A percentile compares a stretch with the other conserved stretches of the same genome.
These are phyloP conservation scores for Sclerodermus sp. DNA, from an alignment of 2,888 invertebrate genomes.

Conservation along the genomic window DNA sequence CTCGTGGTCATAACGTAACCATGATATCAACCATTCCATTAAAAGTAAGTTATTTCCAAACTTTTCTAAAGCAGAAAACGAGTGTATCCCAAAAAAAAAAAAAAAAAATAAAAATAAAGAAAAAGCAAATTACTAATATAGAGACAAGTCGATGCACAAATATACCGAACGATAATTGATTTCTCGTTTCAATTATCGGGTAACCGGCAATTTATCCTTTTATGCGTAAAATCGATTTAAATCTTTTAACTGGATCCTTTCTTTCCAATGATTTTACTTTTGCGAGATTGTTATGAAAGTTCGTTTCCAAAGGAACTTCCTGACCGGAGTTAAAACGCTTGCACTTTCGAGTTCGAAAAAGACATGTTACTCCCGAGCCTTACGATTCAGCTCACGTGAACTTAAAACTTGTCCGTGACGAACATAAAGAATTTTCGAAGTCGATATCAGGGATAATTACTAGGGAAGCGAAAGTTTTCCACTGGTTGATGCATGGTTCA, in stretches of 20 bases:
- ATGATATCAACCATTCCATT: conserved; percentile 45
- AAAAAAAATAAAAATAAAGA: too few relatives aligned
- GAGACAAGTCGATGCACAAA: too few relatives aligned
- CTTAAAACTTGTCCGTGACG: neutral
- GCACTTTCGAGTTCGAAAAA: too few relatives aligned
- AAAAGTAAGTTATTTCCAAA: conserved; percentile 35
- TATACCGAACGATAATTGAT: too few relatives aligned
- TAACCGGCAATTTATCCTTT: too few relatives aligned
- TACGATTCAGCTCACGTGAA: conserved; percentile 1
- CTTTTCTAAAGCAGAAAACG: too few relatives aligned
- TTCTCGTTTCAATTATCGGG: too few relatives aligned
- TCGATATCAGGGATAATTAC: conserved; percentile 15
- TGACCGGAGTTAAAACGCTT: too few relatives aligned
- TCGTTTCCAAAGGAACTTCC: neutral
- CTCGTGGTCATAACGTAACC: conserved; percentile 41
- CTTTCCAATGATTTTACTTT: neutral
- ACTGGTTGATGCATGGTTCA: conserved; percentile 15
- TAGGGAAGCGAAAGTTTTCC: conserved; percentile 7
- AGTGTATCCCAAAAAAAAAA: too few relatives aligned
- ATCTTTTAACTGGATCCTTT: too few relatives aligned
- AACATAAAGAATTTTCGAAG: conserved; percentile 1
- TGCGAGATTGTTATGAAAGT: neutral
- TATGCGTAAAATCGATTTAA: too few relatives aligned
- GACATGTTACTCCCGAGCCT: neutral
- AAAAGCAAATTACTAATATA: too few relatives aligned